A percentile compares a stretch with the other conserved stretches of the same genome.
phyloP scores from a whole-genome alignment of 2,888 invertebrate genomes.

The Nephrotoma flavescens region DNA sequence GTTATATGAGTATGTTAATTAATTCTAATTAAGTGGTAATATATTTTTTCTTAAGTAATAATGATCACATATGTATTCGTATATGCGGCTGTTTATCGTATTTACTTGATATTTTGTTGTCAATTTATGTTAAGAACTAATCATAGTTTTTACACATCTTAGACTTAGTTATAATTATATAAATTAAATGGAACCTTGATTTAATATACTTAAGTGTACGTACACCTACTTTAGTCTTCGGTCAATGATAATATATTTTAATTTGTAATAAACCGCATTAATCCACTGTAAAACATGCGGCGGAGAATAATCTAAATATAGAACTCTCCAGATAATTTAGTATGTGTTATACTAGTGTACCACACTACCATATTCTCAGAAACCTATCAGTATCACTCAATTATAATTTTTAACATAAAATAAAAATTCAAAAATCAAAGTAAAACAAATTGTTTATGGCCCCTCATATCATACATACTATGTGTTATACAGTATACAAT shows the following conservation, averaged over 20 bases:
- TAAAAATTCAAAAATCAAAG: background rate
- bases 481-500: background rate
- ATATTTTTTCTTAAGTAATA: too few species aligned
- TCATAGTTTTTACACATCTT: too few species aligned
- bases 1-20: too few species aligned
- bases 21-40: too few species aligned
- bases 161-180: too few species aligned
- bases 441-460: background rate
- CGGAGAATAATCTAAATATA: background rate
- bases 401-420: background rate
- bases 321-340: background rate
- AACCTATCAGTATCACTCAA: background rate
- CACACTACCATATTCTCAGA: background rate
- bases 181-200: background rate
- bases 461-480: background rate
- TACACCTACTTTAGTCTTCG: background rate
- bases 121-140: too few species aligned
- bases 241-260: background rate
- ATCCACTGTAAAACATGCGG: background rate
- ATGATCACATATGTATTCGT: too few species aligned
- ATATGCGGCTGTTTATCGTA: too few species aligned
- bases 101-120: too few species aligned
- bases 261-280: background rate
- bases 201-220: background rate
- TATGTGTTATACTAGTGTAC: background rate